Evolutionary conservation across 2,888 invertebrate species (phyloP), one percentile per base, ranked within the genome.

Genomic region (Andrena bucephala): DNA sequence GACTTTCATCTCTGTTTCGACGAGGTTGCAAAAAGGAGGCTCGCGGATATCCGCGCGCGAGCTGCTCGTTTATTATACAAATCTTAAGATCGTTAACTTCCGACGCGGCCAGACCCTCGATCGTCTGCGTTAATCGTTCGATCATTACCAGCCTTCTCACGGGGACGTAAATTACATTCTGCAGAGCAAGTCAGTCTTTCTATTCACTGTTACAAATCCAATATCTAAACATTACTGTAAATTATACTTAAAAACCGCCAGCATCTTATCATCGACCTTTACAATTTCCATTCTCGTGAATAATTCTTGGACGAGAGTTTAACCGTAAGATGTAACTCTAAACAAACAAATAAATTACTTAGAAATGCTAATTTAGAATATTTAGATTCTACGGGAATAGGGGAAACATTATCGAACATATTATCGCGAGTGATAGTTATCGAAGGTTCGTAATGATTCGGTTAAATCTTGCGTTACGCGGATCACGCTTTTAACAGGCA

Each of bases 1-100:
- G 90, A 93, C 93, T 93, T 92, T 93, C 93, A 92, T 92, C 89
- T 90, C 90, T 92, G 92, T 92, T 93, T 92, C 90, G 91, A 92
- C 91, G 93, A 93, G 92, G 92, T 91, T 88, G 81, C 89, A 79
- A 84, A 86, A 77, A 77, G 59, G 57, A 67, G 71, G 68, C 68
- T 71, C 68, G 20, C 80, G 66, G 68, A 36, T 31, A 59, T 59
- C 24, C n/a, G 63, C 50, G 31, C 31, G 24, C 74, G 69, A 74
- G 74, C 62, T 57, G 50, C 29, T 52, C 66, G 13, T 29, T 81
- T 76, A 76, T 72, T 63, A 72, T 76, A 83, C 71, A 81, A 54
- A 68, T 33, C 63, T 74, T 75, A 82, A 75, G 24, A 70, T 20
- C n/a, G 16, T 68, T 59, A 54, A 29, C 29, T 52, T 65, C 52